Evolutionary conservation across 37 sponge, comb jelly and placozoan genomes (phyloP), one percentile per base, ranked within the genome.

Genomic region (Amphimedon queenslandica): DNA sequence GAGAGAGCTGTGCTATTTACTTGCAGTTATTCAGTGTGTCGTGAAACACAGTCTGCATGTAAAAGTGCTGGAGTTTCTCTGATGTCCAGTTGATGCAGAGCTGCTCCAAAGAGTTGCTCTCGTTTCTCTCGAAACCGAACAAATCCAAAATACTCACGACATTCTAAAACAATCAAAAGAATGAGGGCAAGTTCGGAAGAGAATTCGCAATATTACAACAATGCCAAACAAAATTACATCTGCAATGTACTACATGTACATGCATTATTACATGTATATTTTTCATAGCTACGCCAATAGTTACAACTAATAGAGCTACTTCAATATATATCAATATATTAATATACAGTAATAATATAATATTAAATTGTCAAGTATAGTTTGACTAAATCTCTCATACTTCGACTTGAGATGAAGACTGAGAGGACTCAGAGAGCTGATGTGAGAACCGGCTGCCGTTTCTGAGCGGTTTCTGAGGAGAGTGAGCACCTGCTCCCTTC

Each of bases 31-130:
- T 42, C 42, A 87, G 23, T 6, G 77, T 71, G 40, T 53, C 36
- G 35, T 57, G 39, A 60, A 89, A 89, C 57, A 89, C 8, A 5
- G 81, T 68, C 42, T 57, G 43, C 6, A 38, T 69, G 43, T 79
- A 92, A 42, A 77, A 65, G 0, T 80, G 60, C 31, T 87, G 84
- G 1, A 92, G 36, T 29, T 38, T 72, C 78, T 92, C 93, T 1
- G 84, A 79, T 0, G 70, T 68, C 81, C 80, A 84, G 57, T 92
- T 92, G 11, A 84, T 74, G 51, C 89, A 88, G 23, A 92, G 68
- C 55, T 87, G 89, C 51, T 84, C 93, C 66, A 92, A 68, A 23
- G 88, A 74, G 47, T 87, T 87, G 27, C 33, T 58, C 88, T 88
- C 42, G 35, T 63, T 71, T 16, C 57, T 57, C 70, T 92, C 93